phyloP scores from a whole-genome alignment of 2,797 vertebrate genomes.

The Galago senegalensis region DNA sequence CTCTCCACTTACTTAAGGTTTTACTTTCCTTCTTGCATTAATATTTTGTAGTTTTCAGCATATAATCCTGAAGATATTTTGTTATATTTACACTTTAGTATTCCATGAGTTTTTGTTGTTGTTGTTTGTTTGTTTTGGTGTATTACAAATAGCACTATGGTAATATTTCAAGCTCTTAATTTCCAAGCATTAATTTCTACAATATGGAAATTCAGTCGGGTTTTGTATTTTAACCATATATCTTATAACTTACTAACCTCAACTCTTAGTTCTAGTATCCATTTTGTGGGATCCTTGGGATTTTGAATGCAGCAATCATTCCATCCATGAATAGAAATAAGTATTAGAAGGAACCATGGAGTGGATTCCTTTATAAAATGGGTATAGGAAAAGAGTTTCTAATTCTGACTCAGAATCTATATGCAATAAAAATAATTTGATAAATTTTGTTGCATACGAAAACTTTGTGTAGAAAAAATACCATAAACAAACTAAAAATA shows the following conservation, averaged over 20 bases:
- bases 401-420: neutral
- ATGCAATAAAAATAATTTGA: neutral
- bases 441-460: neutral
- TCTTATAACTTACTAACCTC: neutral
- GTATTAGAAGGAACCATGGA: neutral
- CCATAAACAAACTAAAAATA: neutral
- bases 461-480: neutral
- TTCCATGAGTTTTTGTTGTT: neutral
- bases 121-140: neutral
- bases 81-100: neutral
- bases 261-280: neutral
- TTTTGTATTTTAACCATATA: neutral
- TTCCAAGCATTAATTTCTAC: neutral
- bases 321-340: neutral
- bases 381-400: neutral
- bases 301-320: neutral
- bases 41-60: neutral
- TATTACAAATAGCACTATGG: neutral
- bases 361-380: neutral
- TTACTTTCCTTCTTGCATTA: neutral
- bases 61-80: neutral
- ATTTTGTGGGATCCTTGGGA: neutral
- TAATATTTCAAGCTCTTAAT: neutral
- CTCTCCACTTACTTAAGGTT: neutral
- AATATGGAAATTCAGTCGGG: neutral